Evolutionary conservation across 2,113 vertebrate species (phyloP), one percentile per base, ranked within the genome.

Genomic region (Cathartes aura): DNA sequence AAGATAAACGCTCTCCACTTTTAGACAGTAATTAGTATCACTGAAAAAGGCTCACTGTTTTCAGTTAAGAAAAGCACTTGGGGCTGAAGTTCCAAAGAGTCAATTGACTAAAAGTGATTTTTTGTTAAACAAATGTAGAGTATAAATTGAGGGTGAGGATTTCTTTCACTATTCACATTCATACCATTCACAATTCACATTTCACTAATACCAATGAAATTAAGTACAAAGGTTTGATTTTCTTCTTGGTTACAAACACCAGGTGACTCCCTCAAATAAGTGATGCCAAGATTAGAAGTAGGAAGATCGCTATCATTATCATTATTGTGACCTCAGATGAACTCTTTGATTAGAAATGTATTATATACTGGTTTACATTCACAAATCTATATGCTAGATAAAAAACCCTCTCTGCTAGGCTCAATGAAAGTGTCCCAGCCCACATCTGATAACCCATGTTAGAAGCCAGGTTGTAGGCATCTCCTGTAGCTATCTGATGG

Each of bases 11-110:
- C 22, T 89, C 38, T 59, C 40, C 86, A 56, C 48, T 96, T 79
- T 36, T 18, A 93, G 36, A 76, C 19, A 92, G 68, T 27, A 84
- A 83, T 45, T 52, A 94, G 47, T 36, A 34, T 36, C 50, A 64
- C 17, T 93, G 92, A 92, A 95, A 90, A 87, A 90, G 62, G 64
- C 48, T 62, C 29, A 71, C 36, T 40, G n/a, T 45, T 84, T 89
- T 89, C 67, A 87, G 66, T 30, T 84, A 90, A 81, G 47, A 88
- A 93, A 50, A 8, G 6, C 56, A 68, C 52, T 68, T 64, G 63
- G 34, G 56, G 71, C 72, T 85, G 48, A 80, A 82, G 58, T 94
- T 96, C 63, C 87, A 89, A 56, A 79, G 60, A 95, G 81, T 56
- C 70, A 82, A 56, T 60, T 80, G 68, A 58, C 22, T 82, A 94